Percentiles rank a stretch among this genome's conserved stretches.
These are phyloP conservation scores for Callionymus lyra DNA, from an alignment of 2,113 vertebrate species.

Conservation along the genomic window DNA sequence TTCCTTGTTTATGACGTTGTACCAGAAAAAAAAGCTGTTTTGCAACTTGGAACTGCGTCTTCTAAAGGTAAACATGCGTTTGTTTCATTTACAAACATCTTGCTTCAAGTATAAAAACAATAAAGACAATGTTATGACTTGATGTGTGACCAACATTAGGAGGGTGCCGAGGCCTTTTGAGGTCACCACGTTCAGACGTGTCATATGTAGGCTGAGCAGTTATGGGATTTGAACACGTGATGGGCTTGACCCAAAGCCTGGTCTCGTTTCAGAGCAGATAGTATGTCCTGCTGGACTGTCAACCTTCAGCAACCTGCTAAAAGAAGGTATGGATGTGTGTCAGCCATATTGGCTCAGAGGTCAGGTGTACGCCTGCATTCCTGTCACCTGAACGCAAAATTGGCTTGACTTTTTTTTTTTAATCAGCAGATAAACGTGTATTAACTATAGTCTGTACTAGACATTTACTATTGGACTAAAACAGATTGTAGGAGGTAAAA, in stretches of 20 bases:
- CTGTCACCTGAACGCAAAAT: background rate
- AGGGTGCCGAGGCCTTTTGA: slow-evolving; percentile 1
- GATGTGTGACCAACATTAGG: slow-evolving; percentile 4
- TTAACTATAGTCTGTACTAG: too few relatives aligned
- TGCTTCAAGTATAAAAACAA: too few relatives aligned
- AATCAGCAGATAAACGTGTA: too few relatives aligned
- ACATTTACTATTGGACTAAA: too few relatives aligned
- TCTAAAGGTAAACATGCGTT: too few relatives aligned
- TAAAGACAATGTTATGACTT: too few relatives aligned
- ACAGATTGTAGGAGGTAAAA: too few relatives aligned
- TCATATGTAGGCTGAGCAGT: slow-evolving; percentile 8
- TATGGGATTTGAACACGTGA: background rate
- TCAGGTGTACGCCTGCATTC: background rate
- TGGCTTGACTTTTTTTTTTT: background rate
- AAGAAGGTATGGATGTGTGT: slow-evolving; percentile 14
- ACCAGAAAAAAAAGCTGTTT: too few relatives aligned
- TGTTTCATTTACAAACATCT: too few relatives aligned
- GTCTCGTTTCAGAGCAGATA: slow-evolving; percentile 20
- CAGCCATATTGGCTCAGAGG: background rate
- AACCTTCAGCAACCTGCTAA: slow-evolving; percentile 4
- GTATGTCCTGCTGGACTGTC: slow-evolving; percentile 6
- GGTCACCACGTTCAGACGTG: slow-evolving; percentile 14
- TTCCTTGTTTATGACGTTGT: too few relatives aligned
- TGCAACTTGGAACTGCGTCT: too few relatives aligned
- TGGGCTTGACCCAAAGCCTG: slow-evolving; percentile 5